phyloP scores from a whole-genome alignment of 2,113 vertebrate species.

The Neofelis nebulosa region DNA sequence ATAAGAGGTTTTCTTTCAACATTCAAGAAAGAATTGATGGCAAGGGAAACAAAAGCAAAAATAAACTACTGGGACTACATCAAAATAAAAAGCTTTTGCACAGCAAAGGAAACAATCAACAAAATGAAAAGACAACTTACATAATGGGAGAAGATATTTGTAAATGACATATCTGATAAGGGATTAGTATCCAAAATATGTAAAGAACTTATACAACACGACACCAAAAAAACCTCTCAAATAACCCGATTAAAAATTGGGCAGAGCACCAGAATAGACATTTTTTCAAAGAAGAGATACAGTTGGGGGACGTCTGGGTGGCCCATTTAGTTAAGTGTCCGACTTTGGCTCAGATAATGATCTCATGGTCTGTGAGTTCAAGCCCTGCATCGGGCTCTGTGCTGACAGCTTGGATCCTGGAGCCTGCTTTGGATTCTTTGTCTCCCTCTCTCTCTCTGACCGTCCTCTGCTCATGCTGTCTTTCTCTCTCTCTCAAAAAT shows the following conservation, averaged over 20 bases:
- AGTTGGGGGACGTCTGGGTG: background rate
- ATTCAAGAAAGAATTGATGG: background rate
- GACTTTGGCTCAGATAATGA: too few relatives aligned
- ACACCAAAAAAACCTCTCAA: background rate
- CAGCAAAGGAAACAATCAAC: background rate
- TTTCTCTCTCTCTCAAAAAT: too few relatives aligned
- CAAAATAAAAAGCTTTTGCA: background rate
- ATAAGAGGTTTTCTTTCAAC: background rate
- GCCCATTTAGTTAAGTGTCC: too few relatives aligned
- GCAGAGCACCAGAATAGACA: background rate
- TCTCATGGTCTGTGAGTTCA: too few relatives aligned
- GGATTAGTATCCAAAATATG: background rate
- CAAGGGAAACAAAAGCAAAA: background rate
- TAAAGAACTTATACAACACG: background rate
- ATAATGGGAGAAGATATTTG: background rate
- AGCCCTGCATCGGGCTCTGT: too few relatives aligned
- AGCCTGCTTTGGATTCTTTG: too few relatives aligned
- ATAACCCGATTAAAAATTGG: background rate
- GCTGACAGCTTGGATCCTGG: too few relatives aligned
- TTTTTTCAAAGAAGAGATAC: background rate
- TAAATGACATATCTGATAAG: background rate
- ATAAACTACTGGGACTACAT: background rate
- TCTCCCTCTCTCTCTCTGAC: too few relatives aligned
- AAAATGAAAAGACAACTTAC: background rate
- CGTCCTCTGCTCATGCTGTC: too few relatives aligned